Percentiles rank a stretch among this genome's conserved stretches.
phyloP scores from a whole-genome alignment of 2,797 vertebrate species.

The Brachyalestes nurse region DNA sequence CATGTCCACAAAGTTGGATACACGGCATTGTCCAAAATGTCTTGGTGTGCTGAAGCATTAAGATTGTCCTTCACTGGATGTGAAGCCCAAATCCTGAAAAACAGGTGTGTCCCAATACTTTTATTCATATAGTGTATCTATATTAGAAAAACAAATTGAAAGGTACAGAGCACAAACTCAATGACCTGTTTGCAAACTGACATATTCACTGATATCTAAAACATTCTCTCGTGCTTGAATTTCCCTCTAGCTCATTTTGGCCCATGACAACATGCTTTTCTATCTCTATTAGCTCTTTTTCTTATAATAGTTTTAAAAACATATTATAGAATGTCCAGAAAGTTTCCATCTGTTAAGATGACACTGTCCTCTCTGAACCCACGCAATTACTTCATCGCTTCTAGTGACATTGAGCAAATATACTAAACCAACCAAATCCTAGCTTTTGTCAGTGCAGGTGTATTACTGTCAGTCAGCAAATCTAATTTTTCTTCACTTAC shows the following conservation, averaged over 20 bases:
- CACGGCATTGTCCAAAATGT: no score
- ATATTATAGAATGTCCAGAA: not conserved
- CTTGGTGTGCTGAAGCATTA: no score
- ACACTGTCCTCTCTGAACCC: not conserved
- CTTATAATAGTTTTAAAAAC: not conserved
- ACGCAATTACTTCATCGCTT: not conserved
- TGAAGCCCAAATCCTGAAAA: fast-evolving
- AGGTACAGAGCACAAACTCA: no score
- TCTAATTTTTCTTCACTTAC: not conserved
- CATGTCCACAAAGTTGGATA: no score
- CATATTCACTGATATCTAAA: not conserved
- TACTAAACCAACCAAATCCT: not conserved
- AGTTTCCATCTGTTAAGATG: not conserved
- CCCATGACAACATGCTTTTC: not conserved
- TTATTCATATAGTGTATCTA: no score
- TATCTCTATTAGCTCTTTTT: not conserved
- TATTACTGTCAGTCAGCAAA: not conserved
- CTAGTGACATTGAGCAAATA: not conserved
- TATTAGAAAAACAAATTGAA: no score
- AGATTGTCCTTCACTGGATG: no score
- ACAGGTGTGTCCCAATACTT: no score
- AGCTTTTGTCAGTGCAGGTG: not conserved
- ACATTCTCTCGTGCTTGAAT: not conserved
- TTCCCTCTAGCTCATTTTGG: not conserved
- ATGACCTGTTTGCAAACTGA: no score